These are phyloP conservation scores for Caenorhabditis inopinata DNA, from an alignment of 1,140 invertebrate genomes.

Conservation along the genomic window DNA sequence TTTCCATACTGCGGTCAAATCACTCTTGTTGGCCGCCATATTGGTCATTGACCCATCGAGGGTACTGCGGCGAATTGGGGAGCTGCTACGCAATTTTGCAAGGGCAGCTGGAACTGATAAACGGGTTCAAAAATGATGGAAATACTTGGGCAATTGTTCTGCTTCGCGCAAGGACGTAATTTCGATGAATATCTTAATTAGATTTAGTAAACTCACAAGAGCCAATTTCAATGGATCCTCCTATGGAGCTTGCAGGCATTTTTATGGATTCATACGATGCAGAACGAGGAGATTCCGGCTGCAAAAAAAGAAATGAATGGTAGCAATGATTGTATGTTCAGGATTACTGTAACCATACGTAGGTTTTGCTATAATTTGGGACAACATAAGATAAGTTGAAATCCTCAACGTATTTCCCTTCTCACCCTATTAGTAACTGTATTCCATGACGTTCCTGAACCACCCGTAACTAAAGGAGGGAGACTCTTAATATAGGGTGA, in stretches of 20 bases:
- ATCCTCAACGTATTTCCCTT: too few species aligned
- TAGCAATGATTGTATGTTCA: too few species aligned
- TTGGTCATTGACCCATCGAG: neutral
- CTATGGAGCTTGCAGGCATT: neutral
- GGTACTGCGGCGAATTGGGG: neutral
- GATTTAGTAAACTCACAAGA: neutral
- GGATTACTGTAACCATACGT: too few species aligned
- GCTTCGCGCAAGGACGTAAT: too few species aligned
- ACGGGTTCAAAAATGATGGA: neutral
- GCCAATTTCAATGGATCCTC: neutral
- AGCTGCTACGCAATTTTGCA: neutral
- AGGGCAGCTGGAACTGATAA: neutral
- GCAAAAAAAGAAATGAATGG: neutral
- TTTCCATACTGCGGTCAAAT: neutral
- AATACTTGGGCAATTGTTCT: neutral
- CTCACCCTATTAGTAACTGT: neutral
- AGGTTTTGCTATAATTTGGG: too few species aligned
- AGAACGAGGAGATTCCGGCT: neutral
- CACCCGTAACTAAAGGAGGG: neutral
- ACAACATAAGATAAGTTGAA: too few species aligned
- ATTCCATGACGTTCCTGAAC: neutral
- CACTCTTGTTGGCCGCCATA: neutral
- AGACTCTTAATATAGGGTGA: neutral
- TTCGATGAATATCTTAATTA: too few species aligned
- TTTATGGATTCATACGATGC: neutral